phyloP scores from a whole-genome alignment of 2,797 vertebrate species.

The Galaxias olidus region DNA sequence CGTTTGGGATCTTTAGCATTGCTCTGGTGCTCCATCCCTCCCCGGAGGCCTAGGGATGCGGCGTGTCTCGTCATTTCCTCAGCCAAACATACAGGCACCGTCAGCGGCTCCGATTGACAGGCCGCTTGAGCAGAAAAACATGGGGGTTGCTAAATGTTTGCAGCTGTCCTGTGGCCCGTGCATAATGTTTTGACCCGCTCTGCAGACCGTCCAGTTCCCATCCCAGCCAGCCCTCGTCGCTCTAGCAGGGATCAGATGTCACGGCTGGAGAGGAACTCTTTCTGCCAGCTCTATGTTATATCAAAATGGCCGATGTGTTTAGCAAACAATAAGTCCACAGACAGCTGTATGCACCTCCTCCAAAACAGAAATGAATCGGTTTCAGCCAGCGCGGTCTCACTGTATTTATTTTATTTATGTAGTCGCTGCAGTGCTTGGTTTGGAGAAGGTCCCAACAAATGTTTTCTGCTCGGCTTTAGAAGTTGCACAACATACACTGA shows the following conservation, averaged over 20 bases:
- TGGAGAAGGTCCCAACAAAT: neutral
- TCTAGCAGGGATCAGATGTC: constrained; percentile 37
- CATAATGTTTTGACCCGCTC: constrained; percentile 54
- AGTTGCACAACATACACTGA: neutral
- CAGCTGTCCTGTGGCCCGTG: constrained; percentile 66
- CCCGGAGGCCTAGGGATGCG: neutral
- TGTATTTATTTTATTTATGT: neutral
- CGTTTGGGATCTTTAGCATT: neutral
- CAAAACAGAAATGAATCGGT: constrained; percentile 24
- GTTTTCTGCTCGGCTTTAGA: neutral
- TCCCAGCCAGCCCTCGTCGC: constrained; percentile 44
- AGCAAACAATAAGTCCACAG: constrained; percentile 33
- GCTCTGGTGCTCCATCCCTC: neutral
- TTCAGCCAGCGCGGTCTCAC: constrained; percentile 20
- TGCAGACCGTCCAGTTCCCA: constrained; percentile 45
- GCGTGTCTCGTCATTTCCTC: constrained; percentile 49
- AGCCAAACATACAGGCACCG: constrained; percentile 40
- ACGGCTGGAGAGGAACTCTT: constrained; percentile 19
- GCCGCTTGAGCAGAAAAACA: constrained; percentile 53
- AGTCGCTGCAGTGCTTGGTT: neutral
- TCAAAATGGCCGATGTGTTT: constrained; percentile 33
- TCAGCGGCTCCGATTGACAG: constrained; percentile 43
- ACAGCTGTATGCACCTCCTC: constrained; percentile 40
- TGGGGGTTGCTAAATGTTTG: constrained; percentile 68
- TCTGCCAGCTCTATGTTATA: constrained; percentile 27